Percentiles rank a stretch among this genome's conserved stretches.
phyloP scores from a whole-genome alignment of 2,113 vertebrate genomes.

The Hyla sarda region DNA sequence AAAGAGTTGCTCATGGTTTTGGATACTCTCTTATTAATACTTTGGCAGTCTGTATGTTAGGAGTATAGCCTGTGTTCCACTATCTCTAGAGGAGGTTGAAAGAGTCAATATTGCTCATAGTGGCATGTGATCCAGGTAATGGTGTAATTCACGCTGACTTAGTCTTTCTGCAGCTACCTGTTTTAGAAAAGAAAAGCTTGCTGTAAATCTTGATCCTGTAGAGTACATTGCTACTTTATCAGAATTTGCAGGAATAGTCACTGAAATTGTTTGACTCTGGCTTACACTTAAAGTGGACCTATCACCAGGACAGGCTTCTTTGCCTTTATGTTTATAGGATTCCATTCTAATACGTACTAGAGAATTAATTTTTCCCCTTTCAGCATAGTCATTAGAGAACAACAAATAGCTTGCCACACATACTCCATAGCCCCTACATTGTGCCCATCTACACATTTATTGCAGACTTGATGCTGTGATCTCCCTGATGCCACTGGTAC shows the following conservation, averaged over 20 bases:
- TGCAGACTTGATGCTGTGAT: no score
- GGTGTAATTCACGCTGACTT: not conserved
- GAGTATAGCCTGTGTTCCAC: not conserved
- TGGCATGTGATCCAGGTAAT: conserved; percentile 6
- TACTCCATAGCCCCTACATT: not conserved
- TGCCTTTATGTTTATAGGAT: not conserved
- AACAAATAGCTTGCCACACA: not conserved
- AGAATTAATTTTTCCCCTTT: not conserved
- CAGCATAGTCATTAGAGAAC: not conserved
- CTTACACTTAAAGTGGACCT: not conserved
- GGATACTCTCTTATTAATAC: conserved; percentile 17
- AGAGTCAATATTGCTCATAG: not conserved
- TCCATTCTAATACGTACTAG: not conserved
- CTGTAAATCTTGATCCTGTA: not conserved
- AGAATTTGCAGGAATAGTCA: not conserved
- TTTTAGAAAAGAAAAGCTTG: not conserved
- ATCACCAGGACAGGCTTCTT: not conserved
- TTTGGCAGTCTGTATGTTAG: conserved; percentile 17
- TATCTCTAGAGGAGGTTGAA: not conserved
- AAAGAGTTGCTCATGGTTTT: conserved; percentile 25
- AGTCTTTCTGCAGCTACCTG: not conserved
- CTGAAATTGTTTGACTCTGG: not conserved
- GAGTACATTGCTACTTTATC: not conserved
- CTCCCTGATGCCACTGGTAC: no score
- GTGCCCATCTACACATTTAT: no score